Evolutionary conservation across 1,140 invertebrate species (phyloP).

Genomic region (Drosophila bifasciata): DNA sequence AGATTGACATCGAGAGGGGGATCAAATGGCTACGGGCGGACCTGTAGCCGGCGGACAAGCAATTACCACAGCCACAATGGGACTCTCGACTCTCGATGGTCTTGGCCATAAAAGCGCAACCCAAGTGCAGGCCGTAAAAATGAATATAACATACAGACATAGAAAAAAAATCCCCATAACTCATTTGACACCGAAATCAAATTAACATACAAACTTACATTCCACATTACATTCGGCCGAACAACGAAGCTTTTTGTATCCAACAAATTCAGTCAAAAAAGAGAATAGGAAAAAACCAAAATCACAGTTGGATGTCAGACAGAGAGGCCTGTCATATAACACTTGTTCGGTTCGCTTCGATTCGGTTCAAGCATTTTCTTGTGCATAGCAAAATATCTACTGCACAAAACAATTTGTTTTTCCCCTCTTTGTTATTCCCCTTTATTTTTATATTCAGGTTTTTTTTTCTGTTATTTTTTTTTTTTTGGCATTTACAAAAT

Average conservation of each 20-base stretch:
- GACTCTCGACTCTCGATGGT: constrained; percentile 4
- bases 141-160: constrained; percentile 32
- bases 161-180: constrained; percentile 24
- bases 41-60: constrained; percentile 3
- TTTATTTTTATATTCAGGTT: constrained; percentile 4
- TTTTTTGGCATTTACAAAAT: constrained; percentile 39
- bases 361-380: constrained; percentile 26
- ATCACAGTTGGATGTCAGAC: constrained; percentile 67
- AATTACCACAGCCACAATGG: constrained; percentile 46
- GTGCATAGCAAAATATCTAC: constrained; percentile 16
- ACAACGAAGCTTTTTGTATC: constrained; percentile 44
- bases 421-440: constrained; percentile 3
- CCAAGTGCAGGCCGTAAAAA: constrained; percentile 73
- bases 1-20: constrained; percentile 50
- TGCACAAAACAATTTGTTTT: constrained; percentile 28
- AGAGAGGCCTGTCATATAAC: constrained; percentile 61
- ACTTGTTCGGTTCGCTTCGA: constrained; percentile 29
- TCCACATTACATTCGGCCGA: constrained; percentile 25
- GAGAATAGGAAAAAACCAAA: constrained; percentile 33
- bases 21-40: constrained; percentile 4
- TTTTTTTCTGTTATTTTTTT: background rate
- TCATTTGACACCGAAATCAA: constrained; percentile 79
- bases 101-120: constrained; percentile 62
- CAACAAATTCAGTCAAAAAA: constrained; percentile 28
- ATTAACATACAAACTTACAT: constrained; percentile 78